A percentile compares a stretch with the other conserved stretches of the same genome.
Evolutionary conservation across 2,888 invertebrate genomes (phyloP).

Genomic region (Eupithecia inturbata): DNA sequence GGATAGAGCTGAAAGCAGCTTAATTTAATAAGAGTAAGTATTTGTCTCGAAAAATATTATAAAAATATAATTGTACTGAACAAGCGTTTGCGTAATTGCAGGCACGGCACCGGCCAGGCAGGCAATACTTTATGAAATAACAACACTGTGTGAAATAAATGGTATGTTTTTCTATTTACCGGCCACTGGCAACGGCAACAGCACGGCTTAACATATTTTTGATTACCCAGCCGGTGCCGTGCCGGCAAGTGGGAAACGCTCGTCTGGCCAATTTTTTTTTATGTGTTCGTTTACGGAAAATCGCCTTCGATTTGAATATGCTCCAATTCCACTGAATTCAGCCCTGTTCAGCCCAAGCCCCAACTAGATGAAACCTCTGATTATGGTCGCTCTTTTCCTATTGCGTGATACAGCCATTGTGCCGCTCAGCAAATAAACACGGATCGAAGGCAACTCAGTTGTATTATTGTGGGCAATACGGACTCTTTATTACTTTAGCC

Average conservation of each 20-base stretch:
- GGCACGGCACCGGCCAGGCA: too few species aligned
- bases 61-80: too few species aligned
- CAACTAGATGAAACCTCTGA: constrained; percentile 51
- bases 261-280: background rate
- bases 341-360: constrained; percentile 49
- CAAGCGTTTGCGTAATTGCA: too few species aligned
- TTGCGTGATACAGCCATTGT: constrained; percentile 52
- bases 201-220: background rate
- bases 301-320: background rate
- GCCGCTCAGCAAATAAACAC: constrained; percentile 50
- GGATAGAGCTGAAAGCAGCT: too few species aligned
- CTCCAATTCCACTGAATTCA: background rate
- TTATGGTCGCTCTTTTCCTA: constrained; percentile 55
- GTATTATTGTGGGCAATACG: constrained; percentile 48
- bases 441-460: constrained; percentile 46
- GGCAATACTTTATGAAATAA: too few species aligned
- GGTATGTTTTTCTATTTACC: background rate
- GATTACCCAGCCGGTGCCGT: background rate
- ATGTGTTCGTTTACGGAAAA: background rate
- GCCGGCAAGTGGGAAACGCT: background rate
- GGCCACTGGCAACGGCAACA: background rate
- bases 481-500: constrained; percentile 47
- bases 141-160: background rate
- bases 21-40: too few species aligned
- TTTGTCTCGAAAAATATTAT: too few species aligned